Conservation (phyloP, 2,797 vertebrate genomes). For the Poeciliopsis presidionis region DNA sequence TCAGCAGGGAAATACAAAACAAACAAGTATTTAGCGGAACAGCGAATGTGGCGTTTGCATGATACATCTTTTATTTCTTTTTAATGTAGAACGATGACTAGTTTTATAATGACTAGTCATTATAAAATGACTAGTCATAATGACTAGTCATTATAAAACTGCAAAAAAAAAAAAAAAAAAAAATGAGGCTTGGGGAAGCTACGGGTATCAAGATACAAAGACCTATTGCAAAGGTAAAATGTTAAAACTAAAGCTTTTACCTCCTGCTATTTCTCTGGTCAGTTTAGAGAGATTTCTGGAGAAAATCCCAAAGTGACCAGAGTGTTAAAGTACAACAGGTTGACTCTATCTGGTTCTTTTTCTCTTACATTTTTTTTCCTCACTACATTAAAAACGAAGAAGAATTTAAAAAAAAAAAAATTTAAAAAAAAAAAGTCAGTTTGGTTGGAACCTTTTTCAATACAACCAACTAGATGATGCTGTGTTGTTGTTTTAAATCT, state of each 20-base stretch:
- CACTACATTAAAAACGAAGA: background rate
- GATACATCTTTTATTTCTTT: background rate
- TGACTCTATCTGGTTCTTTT: too few species aligned
- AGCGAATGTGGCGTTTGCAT: background rate
- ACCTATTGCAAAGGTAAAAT: background rate
- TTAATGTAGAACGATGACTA: background rate
- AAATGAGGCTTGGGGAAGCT: background rate
- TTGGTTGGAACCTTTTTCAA: background rate
- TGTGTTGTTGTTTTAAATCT: background rate
- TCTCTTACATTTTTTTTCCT: background rate
- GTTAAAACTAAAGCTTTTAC: background rate
- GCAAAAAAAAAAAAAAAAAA: too few species aligned
- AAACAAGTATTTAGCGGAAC: background rate
- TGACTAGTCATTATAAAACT: too few species aligned
- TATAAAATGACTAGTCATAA: background rate
- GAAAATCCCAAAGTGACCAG: background rate
- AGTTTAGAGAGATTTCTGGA: background rate
- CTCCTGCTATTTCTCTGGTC: background rate
- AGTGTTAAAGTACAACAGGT: background rate
- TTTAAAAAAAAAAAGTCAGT: background rate
- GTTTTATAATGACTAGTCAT: too few species aligned
- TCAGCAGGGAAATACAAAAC: background rate
- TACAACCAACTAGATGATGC: background rate
- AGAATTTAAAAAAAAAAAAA: too few species aligned
- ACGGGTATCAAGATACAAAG: background rate